These are phyloP conservation scores for Macrotrachela quadricornifera DNA, from an alignment of 1,140 invertebrate species.

Conservation along the genomic window DNA sequence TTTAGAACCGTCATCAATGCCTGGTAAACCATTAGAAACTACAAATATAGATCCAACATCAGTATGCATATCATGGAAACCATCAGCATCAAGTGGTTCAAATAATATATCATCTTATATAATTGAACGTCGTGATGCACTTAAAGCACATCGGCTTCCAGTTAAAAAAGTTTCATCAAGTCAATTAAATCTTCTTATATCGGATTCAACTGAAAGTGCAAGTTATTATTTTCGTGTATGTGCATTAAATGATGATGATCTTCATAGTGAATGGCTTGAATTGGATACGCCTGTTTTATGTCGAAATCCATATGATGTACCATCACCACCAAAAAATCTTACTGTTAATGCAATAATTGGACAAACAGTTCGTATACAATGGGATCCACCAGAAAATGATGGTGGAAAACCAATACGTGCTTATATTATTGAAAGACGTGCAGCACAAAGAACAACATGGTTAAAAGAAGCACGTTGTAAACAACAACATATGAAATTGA, in stretches of 20 bases:
- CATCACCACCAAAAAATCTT: not conserved
- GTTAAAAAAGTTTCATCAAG: conserved; percentile 11
- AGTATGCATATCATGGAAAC: conserved; percentile 48
- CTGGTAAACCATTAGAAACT: conserved; percentile 53
- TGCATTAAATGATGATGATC: conserved; percentile 2
- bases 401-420: not conserved
- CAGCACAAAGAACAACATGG: not conserved
- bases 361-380: conserved; percentile 46
- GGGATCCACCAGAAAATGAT: conserved; percentile 33
- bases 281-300: not conserved
- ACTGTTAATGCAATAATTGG: conserved; percentile 44
- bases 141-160: conserved; percentile 31
- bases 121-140: conserved; percentile 65
- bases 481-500: too few relatives aligned
- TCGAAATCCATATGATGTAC: not conserved
- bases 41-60: conserved; percentile 61
- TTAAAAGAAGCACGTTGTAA: conserved; percentile 1
- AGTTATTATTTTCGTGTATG: not conserved
- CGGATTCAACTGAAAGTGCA: not conserved
- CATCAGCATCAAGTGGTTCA: not conserved
- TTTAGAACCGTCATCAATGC: conserved; percentile 62
- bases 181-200: not conserved
- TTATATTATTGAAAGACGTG: conserved; percentile 4
- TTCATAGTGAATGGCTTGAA: not conserved
- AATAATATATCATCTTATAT: not conserved